Evolutionary conservation across 2,888 invertebrate genomes (phyloP).

Genomic region (Pheosia gnoma): DNA sequence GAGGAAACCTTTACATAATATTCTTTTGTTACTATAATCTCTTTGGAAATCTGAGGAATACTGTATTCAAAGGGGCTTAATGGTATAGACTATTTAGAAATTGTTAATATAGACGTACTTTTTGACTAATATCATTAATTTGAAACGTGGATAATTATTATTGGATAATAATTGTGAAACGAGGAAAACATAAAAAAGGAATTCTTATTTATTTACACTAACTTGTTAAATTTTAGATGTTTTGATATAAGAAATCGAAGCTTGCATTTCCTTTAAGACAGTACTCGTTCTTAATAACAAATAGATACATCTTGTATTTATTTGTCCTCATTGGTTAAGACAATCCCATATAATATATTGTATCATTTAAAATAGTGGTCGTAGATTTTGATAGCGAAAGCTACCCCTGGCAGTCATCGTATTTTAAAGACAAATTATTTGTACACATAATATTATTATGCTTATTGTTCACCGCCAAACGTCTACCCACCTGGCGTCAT

Average conservation of each 20-base stretch:
- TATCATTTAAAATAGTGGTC: too few relatives aligned
- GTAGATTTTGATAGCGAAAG: too few relatives aligned
- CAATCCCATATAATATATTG: too few relatives aligned
- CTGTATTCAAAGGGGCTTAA: not conserved
- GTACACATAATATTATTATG: not conserved
- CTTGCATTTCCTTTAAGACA: not conserved
- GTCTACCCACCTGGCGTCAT: slow-evolving; percentile 87
- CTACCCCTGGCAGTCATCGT: not conserved
- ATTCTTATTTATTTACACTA: not conserved
- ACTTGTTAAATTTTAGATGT: not conserved
- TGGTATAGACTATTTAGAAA: not conserved
- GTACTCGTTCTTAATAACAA: not conserved
- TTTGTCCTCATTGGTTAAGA: not conserved
- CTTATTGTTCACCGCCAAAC: not conserved
- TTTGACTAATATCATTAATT: not conserved
- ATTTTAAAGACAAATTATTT: not conserved
- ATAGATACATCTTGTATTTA: not conserved
- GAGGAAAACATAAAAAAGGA: not conserved
- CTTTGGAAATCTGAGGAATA: not conserved
- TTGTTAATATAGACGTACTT: not conserved
- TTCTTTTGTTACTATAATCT: slow-evolving; percentile 1
- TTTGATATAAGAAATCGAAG: not conserved
- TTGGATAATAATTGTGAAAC: not conserved
- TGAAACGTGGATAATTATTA: not conserved
- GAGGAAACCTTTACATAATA: slow-evolving; percentile 21